Conservation (phyloP, 2,888 invertebrate genomes). For the Cosmorhoe ocellata region DNA sequence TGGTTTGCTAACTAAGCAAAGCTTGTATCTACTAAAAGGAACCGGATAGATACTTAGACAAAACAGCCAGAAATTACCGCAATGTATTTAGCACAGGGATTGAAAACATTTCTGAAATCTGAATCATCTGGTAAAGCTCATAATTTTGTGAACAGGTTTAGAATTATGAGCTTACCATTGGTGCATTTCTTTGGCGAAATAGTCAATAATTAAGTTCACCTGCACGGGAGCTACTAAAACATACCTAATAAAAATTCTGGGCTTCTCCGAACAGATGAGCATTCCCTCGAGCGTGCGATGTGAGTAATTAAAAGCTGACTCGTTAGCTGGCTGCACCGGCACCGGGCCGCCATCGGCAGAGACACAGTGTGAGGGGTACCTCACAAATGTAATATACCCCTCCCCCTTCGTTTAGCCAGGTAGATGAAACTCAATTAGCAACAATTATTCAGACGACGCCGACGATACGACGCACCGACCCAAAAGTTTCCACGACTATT, state of each 20-base stretch:
- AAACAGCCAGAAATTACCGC: too few relatives aligned
- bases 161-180: neutral
- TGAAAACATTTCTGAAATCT: too few relatives aligned
- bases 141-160: neutral
- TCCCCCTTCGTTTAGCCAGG: slow-evolving; percentile 52
- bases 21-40: too few relatives aligned
- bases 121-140: too few relatives aligned
- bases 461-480: slow-evolving; percentile 54
- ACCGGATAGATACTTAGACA: too few relatives aligned
- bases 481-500: slow-evolving; percentile 71
- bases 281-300: slow-evolving; percentile 37
- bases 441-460: slow-evolving; percentile 70
- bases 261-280: slow-evolving; percentile 34
- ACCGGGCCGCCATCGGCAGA: slow-evolving; percentile 21
- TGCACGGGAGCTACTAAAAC: slow-evolving; percentile 6
- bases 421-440: slow-evolving; percentile 74
- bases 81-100: too few relatives aligned
- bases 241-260: slow-evolving; percentile 34
- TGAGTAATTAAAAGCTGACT: slow-evolving; percentile 49
- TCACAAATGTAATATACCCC: slow-evolving; percentile 47
- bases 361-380: slow-evolving; percentile 28
- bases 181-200: neutral
- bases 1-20: too few relatives aligned
- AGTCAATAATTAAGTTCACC: slow-evolving; percentile 11
- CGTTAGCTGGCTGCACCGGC: slow-evolving; percentile 49